Evolutionary conservation across 1,140 invertebrate genomes (phyloP).

Genomic region (Drosophila albomicans): DNA sequence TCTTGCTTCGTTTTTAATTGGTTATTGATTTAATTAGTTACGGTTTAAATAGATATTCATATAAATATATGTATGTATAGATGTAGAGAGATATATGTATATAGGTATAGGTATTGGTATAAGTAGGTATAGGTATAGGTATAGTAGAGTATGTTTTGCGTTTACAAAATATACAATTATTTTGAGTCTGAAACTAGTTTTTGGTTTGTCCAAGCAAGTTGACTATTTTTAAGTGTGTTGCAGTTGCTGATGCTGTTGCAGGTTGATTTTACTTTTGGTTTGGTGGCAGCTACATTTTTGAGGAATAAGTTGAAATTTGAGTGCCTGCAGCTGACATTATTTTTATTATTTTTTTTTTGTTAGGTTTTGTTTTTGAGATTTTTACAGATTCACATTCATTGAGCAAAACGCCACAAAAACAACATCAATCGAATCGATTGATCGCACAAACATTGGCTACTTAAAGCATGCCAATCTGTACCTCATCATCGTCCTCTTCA

Average conservation of each 20-base stretch:
- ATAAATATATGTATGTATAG: constrained; percentile 27
- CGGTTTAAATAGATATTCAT: constrained; percentile 34
- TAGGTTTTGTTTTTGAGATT: constrained; percentile 12
- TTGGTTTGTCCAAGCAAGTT: constrained; percentile 1
- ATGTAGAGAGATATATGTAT: constrained; percentile 25
- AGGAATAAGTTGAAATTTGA: constrained; percentile 34
- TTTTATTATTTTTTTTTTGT: constrained; percentile 6
- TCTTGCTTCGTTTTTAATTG: constrained; percentile 60
- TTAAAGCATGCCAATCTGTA: constrained; percentile 84
- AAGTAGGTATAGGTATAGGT: constrained; percentile 38
- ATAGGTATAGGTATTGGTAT: constrained; percentile 35
- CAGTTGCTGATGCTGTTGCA: constrained; percentile 48
- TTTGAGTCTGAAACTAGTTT: constrained; percentile 14
- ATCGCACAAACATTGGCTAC: constrained; percentile 34
- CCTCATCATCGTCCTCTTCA: constrained; percentile 81
- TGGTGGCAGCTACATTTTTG: constrained; percentile 27
- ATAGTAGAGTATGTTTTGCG: constrained; percentile 45
- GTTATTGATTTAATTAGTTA: constrained; percentile 56
- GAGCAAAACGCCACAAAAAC: constrained; percentile 43
- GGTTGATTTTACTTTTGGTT: constrained; percentile 11
- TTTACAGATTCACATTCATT: constrained; percentile 47
- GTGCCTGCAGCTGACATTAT: constrained; percentile 24
- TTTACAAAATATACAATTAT: constrained; percentile 66
- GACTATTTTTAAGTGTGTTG: constrained; percentile 32
- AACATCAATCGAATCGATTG: constrained; percentile 24